Evolutionary conservation across 2,797 vertebrate species (phyloP).

Genomic region (Glossophaga mutica): DNA sequence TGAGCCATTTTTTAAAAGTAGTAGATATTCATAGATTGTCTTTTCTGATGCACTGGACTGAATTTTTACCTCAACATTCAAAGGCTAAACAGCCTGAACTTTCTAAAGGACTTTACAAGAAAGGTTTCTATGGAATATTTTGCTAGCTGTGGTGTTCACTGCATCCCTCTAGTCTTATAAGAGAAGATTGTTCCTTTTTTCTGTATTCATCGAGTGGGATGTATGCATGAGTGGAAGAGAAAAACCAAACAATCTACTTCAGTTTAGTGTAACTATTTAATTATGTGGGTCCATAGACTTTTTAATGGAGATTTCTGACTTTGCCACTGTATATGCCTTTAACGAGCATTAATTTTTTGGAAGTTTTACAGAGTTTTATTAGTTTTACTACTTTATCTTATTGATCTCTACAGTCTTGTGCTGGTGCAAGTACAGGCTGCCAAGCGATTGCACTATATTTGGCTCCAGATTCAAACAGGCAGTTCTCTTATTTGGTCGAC

Average conservation of each 20-base stretch:
- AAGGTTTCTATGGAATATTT: constrained; percentile 89
- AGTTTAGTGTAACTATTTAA: constrained; percentile 75
- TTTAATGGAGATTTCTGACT: constrained; percentile 92
- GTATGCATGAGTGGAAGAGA: constrained; percentile 71
- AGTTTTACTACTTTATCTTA: constrained; percentile 81
- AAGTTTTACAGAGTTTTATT: constrained; percentile 84
- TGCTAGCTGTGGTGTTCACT: constrained; percentile 87
- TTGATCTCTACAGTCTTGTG: constrained; percentile 82
- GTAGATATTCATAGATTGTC: constrained; percentile 89
- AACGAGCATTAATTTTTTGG: constrained; percentile 79
- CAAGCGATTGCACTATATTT: constrained; percentile 85
- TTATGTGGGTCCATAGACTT: constrained; percentile 84
- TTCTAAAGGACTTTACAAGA: constrained; percentile 86
- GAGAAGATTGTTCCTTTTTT: constrained; percentile 87
- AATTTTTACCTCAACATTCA: constrained; percentile 98
- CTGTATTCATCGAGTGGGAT: constrained; percentile 80
- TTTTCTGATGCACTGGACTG: constrained; percentile 88
- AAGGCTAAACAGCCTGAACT: constrained; percentile 88
- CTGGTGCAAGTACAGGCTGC: constrained; percentile 77
- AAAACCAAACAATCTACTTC: constrained; percentile 73
- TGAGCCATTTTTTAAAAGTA: constrained; percentile 92
- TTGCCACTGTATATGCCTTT: constrained; percentile 97
- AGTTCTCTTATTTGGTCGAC: constrained; percentile 77
- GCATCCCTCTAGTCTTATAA: constrained; percentile 86
- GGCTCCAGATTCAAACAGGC: constrained; percentile 79